phyloP scores from a whole-genome alignment of 2,888 invertebrate genomes.

The Unio pictorum region DNA sequence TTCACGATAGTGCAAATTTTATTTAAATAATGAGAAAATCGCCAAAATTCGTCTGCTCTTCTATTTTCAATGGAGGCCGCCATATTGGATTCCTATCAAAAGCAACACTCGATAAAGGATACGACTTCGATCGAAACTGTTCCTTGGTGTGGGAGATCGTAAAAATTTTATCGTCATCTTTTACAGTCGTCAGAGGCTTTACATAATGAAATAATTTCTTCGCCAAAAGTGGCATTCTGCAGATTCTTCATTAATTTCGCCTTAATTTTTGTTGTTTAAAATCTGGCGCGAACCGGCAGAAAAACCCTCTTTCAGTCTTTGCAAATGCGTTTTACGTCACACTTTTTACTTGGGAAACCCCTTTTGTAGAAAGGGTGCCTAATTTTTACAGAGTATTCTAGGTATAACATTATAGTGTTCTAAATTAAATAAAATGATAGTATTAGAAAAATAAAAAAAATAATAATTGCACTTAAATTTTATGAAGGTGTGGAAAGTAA shows the following conservation, averaged over 20 bases:
- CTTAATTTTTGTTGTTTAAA: slow-evolving; percentile 55
- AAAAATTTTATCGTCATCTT: slow-evolving; percentile 56
- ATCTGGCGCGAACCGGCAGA: slow-evolving; percentile 66
- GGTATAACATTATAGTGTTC: too few relatives aligned
- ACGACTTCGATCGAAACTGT: slow-evolving; percentile 67
- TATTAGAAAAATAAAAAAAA: too few relatives aligned
- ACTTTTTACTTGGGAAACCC: too few relatives aligned
- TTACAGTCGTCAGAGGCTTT: slow-evolving; percentile 49
- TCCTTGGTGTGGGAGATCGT: slow-evolving; percentile 67
- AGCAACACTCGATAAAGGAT: slow-evolving; percentile 59
- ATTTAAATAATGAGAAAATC: not conserved
- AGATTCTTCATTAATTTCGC: slow-evolving; percentile 37
- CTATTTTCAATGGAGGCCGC: slow-evolving; percentile 54
- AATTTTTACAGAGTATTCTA: too few relatives aligned
- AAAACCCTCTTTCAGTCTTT: slow-evolving; percentile 22
- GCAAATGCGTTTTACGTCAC: too few relatives aligned
- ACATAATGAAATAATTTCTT: slow-evolving; percentile 58
- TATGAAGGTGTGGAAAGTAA: too few relatives aligned
- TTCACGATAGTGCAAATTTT: not conserved
- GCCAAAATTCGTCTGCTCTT: slow-evolving; percentile 4
- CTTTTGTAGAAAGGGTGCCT: too few relatives aligned
- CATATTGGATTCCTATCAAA: slow-evolving; percentile 59
- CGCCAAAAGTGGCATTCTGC: slow-evolving; percentile 66
- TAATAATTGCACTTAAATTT: too few relatives aligned
- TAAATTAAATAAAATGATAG: too few relatives aligned